A percentile compares a stretch with the other conserved stretches of the same genome.
Evolutionary conservation across 2,113 vertebrate genomes (phyloP).

Genomic region (Gymnarchus niloticus): DNA sequence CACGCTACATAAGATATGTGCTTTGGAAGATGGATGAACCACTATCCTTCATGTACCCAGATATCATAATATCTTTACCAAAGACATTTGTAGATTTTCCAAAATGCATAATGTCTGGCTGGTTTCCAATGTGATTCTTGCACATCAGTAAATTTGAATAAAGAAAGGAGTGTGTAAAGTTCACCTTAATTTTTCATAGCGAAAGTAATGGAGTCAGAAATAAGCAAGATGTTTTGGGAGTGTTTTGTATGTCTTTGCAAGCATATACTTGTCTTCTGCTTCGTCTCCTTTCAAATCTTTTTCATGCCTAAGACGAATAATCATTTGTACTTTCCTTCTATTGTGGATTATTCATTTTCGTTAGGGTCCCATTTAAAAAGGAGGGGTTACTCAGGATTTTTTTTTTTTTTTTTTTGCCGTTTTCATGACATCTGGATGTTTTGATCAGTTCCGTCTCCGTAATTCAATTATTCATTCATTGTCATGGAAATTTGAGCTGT

Average conservation of each 20-base stretch:
- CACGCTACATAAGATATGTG: too few species aligned
- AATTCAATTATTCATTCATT: neutral
- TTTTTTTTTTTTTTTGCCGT: neutral
- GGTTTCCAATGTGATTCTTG: neutral
- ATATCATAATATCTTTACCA: neutral
- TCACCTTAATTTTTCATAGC: neutral
- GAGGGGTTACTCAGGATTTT: neutral
- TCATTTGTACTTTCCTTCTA: too few species aligned
- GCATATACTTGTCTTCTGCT: neutral
- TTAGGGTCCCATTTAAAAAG: neutral
- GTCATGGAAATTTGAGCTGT: neutral
- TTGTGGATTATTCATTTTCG: neutral
- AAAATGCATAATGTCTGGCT: neutral
- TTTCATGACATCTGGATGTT: too few species aligned
- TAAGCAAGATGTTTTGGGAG: neutral
- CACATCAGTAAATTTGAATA: neutral
- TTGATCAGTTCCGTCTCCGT: neutral
- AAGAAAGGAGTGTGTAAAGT: neutral
- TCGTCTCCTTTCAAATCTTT: too few species aligned
- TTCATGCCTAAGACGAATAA: too few species aligned
- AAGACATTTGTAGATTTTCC: neutral
- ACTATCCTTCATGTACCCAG: neutral
- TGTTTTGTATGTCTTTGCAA: neutral
- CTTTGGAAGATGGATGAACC: too few species aligned
- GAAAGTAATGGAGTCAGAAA: neutral